A percentile compares a stretch with the other conserved stretches of the same genome.
Evolutionary conservation across 2,888 invertebrate genomes (phyloP).

Genomic region (Scaptomyza polygonia): DNA sequence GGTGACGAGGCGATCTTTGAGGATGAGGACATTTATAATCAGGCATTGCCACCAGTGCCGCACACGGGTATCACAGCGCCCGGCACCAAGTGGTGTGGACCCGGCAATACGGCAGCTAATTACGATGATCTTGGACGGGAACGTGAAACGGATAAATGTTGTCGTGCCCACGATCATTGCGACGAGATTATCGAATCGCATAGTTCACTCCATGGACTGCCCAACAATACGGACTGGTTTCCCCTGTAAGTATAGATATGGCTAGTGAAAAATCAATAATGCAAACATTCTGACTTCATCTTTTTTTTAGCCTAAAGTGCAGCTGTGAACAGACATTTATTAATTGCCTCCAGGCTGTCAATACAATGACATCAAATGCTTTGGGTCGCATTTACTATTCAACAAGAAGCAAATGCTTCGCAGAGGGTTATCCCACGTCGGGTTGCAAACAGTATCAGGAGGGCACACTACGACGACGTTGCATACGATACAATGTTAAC

Average conservation of each 20-base stretch:
- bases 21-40: conserved; percentile 83
- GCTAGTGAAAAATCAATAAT: conserved; percentile 46
- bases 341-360: conserved; percentile 81
- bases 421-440: conserved; percentile 73
- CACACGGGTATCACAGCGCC: conserved; percentile 84
- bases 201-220: conserved; percentile 70
- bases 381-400: conserved; percentile 82
- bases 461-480: conserved; percentile 79
- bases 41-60: conserved; percentile 76
- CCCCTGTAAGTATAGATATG: conserved; percentile 74
- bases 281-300: neutral
- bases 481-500: conserved; percentile 81
- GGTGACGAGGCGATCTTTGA: conserved; percentile 82
- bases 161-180: conserved; percentile 91
- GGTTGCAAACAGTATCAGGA: conserved; percentile 78
- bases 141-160: conserved; percentile 92
- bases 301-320: conserved; percentile 76
- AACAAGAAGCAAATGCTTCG: conserved; percentile 78
- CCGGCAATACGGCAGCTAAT: conserved; percentile 91
- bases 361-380: conserved; percentile 74
- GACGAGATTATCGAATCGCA: conserved; percentile 81
- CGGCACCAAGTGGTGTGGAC: conserved; percentile 97
- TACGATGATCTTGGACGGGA: conserved; percentile 93
- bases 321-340: conserved; percentile 83
- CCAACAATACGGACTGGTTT: conserved; percentile 82